Base-by-base conservation (phyloP, 2,797 vertebrate genomes). In the Leptatherina wallacei region DNA sequence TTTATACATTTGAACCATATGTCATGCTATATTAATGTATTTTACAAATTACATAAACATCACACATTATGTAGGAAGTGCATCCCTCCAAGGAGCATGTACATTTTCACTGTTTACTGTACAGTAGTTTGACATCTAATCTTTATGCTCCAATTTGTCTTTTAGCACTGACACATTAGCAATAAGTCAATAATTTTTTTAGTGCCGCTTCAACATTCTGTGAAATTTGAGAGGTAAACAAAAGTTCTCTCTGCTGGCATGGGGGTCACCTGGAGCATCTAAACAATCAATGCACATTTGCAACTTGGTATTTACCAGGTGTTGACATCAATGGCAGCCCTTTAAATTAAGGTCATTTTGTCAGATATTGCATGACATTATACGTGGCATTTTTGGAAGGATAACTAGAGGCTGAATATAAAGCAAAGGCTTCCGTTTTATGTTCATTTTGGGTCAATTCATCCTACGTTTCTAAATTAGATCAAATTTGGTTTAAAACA, bases 211-310 rank as follows among this genome's bases (percentile, higher is more conserved):
- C 88, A 93, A 92, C 92, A 91, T 93, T 90, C 88, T 90, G 89
- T 95, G 94, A 94, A 95, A 95, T 96, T 94, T 95, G 93, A 93
- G 93, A 77, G 89, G 94, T 92, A 95, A 96, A 95, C 92, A 95
- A 86, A 89, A 91, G 89, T 92, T 89, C 89, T 88, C 93, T 94
- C 93, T 82, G 59, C 89, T 91, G 93, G 85, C 93, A 85, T 75
- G 81, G 86, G 47, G 90, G 92, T 93, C 93, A 94, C 90, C 93
- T 86, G 79, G 88, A 93, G 90, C 93, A 93, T 94, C 94, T 95
- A 95, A 96, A 96, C 95, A 96, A 96, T 96, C 95, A 92, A 96
- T 96, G 85, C 80, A 65, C 93, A 95, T 95, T 95, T 95, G 95
- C 95, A 96, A 94, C 85, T 94, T 96, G 95, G 89, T 95, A 96